Evolutionary conservation across 2,113 vertebrate genomes (phyloP).

Genomic region (Nothocercus nigrocapillus): DNA sequence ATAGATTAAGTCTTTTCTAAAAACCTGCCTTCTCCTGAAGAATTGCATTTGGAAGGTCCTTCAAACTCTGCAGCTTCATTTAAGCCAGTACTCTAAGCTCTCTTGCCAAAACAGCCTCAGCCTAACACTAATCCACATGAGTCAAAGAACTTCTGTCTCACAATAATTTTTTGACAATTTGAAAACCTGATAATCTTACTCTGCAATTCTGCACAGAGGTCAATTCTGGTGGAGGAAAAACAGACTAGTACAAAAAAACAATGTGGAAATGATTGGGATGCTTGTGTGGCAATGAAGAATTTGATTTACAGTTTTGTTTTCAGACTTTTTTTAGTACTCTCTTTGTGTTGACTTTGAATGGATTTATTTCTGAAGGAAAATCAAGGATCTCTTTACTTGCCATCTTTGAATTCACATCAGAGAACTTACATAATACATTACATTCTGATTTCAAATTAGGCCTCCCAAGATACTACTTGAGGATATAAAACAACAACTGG

Average conservation of each 20-base stretch:
- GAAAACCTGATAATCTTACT: slow-evolving; percentile 15
- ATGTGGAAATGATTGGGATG: not conserved
- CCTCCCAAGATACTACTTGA: not conserved
- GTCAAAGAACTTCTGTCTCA: not conserved
- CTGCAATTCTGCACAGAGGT: not conserved
- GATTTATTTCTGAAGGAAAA: slow-evolving; percentile 5
- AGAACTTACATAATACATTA: not conserved
- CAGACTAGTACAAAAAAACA: not conserved
- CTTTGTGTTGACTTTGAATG: not conserved
- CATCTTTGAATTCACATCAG: not conserved
- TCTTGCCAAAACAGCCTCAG: slow-evolving; percentile 4
- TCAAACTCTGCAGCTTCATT: not conserved
- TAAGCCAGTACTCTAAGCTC: not conserved
- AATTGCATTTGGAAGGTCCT: slow-evolving; percentile 11
- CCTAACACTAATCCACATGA: not conserved
- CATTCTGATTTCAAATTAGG: not conserved
- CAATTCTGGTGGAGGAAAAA: not conserved
- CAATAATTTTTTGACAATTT: not conserved
- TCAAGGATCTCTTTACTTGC: not conserved
- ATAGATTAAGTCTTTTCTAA: not conserved
- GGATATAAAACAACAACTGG: not conserved
- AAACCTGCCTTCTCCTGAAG: not conserved
- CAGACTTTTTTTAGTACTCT: not conserved
- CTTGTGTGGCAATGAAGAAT: not conserved
- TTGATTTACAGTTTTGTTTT: slow-evolving; percentile 61